A percentile compares a stretch with the other conserved stretches of the same genome.
Conservation (phyloP, 2,113 vertebrate species). For the Istiophorus platypterus region DNA sequence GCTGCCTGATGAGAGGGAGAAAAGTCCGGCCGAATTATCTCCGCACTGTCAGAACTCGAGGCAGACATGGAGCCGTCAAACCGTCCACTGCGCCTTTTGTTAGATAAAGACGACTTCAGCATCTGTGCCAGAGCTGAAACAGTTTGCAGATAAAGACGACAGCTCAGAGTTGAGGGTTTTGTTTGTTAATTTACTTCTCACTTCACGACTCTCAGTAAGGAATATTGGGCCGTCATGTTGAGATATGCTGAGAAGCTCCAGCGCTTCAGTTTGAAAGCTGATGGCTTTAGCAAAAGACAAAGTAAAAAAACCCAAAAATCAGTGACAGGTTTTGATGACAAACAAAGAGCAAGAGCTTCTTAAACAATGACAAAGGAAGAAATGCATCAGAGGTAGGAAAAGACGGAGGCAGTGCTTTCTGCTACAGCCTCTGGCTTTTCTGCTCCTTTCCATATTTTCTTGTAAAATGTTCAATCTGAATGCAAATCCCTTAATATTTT, state of each 20-base stretch:
- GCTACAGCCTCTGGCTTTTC: too few species aligned
- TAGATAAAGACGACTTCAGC: constrained; percentile 12
- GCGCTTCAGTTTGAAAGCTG: not conserved
- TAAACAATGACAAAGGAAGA: not conserved
- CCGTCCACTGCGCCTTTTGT: not conserved
- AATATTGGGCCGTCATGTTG: not conserved
- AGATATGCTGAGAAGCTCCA: not conserved
- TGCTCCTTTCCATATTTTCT: too few species aligned
- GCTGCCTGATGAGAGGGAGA: constrained; percentile 4
- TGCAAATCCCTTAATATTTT: too few species aligned
- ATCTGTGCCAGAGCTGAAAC: constrained; percentile 10
- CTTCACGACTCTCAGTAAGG: not conserved
- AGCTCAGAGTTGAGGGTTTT: not conserved
- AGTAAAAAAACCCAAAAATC: too few species aligned
- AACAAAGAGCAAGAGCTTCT: not conserved
- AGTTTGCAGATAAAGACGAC: not conserved
- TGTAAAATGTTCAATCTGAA: too few species aligned
- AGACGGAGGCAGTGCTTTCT: too few species aligned
- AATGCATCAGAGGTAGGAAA: not conserved
- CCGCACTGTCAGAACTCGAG: not conserved
- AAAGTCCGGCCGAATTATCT: constrained; percentile 1
- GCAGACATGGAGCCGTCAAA: constrained; percentile 29
- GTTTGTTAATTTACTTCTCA: constrained; percentile 21
- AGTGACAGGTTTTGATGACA: not conserved
- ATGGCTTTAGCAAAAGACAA: too few species aligned